phyloP scores from a whole-genome alignment of 2,797 vertebrate species.

The Sphenopsis melanotis region DNA sequence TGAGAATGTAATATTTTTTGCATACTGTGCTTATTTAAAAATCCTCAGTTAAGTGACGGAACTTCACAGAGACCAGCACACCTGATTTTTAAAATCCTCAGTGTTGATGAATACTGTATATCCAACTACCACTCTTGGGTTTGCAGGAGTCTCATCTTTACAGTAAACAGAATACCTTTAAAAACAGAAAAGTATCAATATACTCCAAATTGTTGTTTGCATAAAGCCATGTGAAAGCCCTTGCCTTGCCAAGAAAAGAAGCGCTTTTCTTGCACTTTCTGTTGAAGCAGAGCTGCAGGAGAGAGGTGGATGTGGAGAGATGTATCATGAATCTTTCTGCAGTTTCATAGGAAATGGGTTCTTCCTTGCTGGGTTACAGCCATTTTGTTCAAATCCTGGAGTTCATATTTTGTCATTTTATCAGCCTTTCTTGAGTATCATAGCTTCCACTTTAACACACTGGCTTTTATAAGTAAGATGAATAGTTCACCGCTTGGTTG shows the following conservation, averaged over 20 bases:
- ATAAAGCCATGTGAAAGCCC: not conserved
- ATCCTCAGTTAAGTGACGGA: not conserved
- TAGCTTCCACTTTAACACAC: constrained; percentile 6
- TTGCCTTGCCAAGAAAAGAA: not conserved
- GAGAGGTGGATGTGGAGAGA: not conserved
- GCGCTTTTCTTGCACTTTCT: not conserved
- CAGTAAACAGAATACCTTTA: not conserved
- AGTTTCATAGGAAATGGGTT: not conserved
- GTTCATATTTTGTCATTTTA: not conserved
- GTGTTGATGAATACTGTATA: not conserved
- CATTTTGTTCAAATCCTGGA: not conserved
- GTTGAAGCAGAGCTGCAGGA: not conserved
- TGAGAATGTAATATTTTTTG: not conserved
- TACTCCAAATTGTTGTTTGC: not conserved
- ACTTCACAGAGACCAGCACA: not conserved
- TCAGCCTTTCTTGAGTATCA: not conserved
- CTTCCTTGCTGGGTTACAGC: not conserved
- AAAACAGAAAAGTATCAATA: not conserved
- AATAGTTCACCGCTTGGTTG: constrained; percentile 14
- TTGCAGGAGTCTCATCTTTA: not conserved
- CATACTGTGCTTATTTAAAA: not conserved
- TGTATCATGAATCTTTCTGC: not conserved
- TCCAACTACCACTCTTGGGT: not conserved
- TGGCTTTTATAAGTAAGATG: constrained; percentile 23
- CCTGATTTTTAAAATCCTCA: not conserved